phyloP scores from a whole-genome alignment of 2,888 invertebrate genomes.

The Coecobrya sp. region DNA sequence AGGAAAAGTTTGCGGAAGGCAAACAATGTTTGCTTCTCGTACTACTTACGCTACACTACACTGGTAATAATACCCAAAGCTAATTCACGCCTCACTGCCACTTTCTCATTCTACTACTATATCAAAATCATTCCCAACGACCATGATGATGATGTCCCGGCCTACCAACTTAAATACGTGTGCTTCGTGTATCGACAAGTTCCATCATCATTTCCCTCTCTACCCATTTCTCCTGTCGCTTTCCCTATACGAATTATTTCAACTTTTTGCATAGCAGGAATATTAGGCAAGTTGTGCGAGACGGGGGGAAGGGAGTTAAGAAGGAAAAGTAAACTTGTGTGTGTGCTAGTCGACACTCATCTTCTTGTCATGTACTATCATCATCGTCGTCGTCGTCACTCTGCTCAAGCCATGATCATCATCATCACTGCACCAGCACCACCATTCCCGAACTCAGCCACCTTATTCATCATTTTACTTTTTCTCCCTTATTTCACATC shows the following conservation, averaged over 20 bases:
- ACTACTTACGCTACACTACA: slow-evolving; percentile 42
- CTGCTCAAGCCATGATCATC: slow-evolving; percentile 52
- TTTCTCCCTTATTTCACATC: slow-evolving; percentile 13
- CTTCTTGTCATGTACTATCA: slow-evolving; percentile 77
- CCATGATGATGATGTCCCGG: neutral
- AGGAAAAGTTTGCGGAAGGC: neutral
- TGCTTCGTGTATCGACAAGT: slow-evolving; percentile 43
- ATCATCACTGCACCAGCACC: slow-evolving; percentile 60
- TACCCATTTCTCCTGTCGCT: neutral
- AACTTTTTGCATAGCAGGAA: slow-evolving; percentile 65
- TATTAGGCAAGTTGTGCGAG: slow-evolving; percentile 63
- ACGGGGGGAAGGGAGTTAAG: slow-evolving; percentile 21
- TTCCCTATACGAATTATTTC: slow-evolving; percentile 71
- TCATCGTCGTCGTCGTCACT: slow-evolving; percentile 65
- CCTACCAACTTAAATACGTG: neutral
- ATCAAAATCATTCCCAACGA: slow-evolving; percentile 7
- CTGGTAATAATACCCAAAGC: slow-evolving; percentile 71
- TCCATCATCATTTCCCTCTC: neutral
- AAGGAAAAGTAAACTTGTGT: slow-evolving; percentile 73
- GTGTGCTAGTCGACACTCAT: slow-evolving; percentile 70
- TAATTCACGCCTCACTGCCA: slow-evolving; percentile 75
- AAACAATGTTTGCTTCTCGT: slow-evolving; percentile 34
- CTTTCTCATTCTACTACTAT: slow-evolving; percentile 24
- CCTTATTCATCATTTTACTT: slow-evolving; percentile 63
- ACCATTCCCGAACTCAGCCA: slow-evolving; percentile 36